Evolutionary conservation across 2,113 vertebrate genomes (phyloP), one percentile per base, ranked within the genome.

Genomic region (Drymodes brunneopygia): DNA sequence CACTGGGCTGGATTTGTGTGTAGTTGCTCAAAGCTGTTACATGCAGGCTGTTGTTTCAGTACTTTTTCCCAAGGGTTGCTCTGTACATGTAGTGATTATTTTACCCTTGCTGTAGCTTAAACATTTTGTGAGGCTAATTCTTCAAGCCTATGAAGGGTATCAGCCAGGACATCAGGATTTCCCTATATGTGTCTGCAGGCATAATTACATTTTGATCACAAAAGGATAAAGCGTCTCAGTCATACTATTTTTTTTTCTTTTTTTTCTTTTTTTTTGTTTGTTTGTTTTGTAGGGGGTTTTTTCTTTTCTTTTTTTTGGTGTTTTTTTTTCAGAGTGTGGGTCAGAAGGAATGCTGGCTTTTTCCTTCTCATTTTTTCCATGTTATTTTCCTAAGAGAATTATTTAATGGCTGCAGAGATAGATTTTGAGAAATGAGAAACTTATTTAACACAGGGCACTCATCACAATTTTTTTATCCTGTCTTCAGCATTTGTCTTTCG

Each of bases 331-430:
- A 28, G 24, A 42, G 9, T 8, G 3, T 5, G 10, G 3, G 5
- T 8, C 42, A 93, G n/a, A 78, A 57, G 24, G 2, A 74, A 35
- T 1, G 5, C 10, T 58, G 12, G 0, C 0, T 6, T 38, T 71
- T 81, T 70, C 66, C 24, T 28, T 1, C 16, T 65, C 25, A 8
- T 47, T 38, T 3, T 48, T 85, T 35, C 3, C 4, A 25, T 18
- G 11, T 57, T 56, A 36, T 15, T 70, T 88, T 36, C 18, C 65
- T 70, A 70, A 77, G 51, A 58, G 1, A 17, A 25, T 5, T 56
- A 10, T 29, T 67, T 38, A 40, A 35, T 61, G 38, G 12, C 17
- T 81, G 27, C 5, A 78, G 60, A 45, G 13, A 66, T 56, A 45
- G 13, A 66, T 56, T 81, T 81, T 11, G 4, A 9, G 2, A 88